Conservation (phyloP, 1,140 invertebrate species). For the Ips nitidus region DNA sequence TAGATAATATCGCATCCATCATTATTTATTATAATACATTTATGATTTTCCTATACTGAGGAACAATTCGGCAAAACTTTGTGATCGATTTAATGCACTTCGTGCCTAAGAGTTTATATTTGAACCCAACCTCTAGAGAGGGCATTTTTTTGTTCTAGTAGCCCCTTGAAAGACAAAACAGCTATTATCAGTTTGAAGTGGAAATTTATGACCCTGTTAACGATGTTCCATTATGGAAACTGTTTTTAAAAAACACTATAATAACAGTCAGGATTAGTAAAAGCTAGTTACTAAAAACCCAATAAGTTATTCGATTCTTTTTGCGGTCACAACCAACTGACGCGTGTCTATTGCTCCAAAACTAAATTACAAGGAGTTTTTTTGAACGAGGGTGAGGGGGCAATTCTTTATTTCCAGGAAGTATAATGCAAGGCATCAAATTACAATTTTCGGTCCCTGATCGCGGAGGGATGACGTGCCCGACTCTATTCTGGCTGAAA, state of each 20-base stretch:
- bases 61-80: too few species aligned
- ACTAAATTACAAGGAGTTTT: conserved; percentile 25
- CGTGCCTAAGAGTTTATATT: background rate
- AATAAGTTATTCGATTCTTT: background rate
- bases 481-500: background rate
- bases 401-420: conserved; percentile 28
- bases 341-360: conserved; percentile 22
- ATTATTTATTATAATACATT: too few species aligned
- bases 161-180: background rate
- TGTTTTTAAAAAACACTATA: too few species aligned
- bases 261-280: too few species aligned
- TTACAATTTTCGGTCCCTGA: conserved; percentile 34
- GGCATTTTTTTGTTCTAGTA: background rate
- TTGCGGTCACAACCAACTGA: conserved; percentile 2
- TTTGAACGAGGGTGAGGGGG: conserved; percentile 29
- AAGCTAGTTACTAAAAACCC: background rate
- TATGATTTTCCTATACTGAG: too few species aligned
- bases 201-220: background rate
- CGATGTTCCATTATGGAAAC: background rate
- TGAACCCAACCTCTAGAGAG: background rate
- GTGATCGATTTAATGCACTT: background rate
- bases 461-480: conserved; percentile 20
- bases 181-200: too few species aligned
- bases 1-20: too few species aligned
- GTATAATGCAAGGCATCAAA: conserved; percentile 32